phyloP scores from a whole-genome alignment of 2,797 vertebrate species.

The Propithecus perrieri region DNA sequence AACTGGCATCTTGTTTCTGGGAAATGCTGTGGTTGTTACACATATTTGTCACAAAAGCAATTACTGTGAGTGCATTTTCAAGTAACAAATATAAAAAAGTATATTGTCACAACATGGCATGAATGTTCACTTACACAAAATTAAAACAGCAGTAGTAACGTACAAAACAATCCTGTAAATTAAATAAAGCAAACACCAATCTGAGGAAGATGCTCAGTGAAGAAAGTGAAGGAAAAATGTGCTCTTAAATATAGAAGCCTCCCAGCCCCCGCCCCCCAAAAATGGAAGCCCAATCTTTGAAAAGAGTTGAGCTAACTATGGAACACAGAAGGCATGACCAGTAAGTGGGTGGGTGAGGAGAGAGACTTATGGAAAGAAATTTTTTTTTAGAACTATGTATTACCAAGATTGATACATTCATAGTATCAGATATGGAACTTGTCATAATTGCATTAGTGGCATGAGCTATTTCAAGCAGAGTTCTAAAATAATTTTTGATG shows the following conservation, averaged over 20 bases:
- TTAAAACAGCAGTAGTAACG: background rate
- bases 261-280: background rate
- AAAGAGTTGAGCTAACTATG: background rate
- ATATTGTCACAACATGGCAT: background rate
- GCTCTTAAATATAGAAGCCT: background rate
- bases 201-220: background rate
- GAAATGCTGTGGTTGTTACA: conserved; percentile 31
- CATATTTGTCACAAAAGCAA: conserved; percentile 41
- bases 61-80: conserved; percentile 51
- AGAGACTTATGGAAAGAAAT: background rate
- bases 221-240: background rate
- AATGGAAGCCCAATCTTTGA: background rate
- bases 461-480: background rate
- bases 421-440: background rate
- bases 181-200: background rate
- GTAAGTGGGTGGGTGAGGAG: background rate
- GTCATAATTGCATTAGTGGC: background rate
- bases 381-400: background rate
- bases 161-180: background rate
- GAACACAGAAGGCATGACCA: background rate
- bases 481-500: background rate
- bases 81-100: conserved; percentile 44
- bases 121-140: conserved; percentile 35
- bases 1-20: conserved; percentile 56
- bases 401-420: background rate